These are phyloP conservation scores for Mechanitis messenoides DNA, from an alignment of 2,888 invertebrate genomes.

Conservation along the genomic window DNA sequence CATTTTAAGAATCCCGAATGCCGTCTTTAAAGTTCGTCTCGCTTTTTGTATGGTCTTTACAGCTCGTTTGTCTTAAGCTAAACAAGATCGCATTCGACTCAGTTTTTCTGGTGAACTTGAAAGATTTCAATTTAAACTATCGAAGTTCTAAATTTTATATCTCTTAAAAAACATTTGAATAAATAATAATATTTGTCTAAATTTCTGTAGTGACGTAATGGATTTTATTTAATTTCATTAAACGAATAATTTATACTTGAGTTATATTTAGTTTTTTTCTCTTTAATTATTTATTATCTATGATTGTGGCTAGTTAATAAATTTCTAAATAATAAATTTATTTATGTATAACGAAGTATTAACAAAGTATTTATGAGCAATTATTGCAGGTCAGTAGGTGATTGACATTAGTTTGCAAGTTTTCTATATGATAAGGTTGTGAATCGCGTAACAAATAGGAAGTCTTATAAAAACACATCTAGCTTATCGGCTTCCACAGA, in stretches of 20 bases:
- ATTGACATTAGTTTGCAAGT: conserved; percentile 16
- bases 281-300: too few relatives aligned
- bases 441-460: conserved; percentile 35
- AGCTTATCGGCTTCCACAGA: conserved; percentile 59
- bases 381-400: conserved; percentile 22
- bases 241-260: too few relatives aligned
- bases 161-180: too few relatives aligned
- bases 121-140: conserved; percentile 10
- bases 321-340: too few relatives aligned
- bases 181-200: too few relatives aligned
- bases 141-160: too few relatives aligned
- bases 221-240: too few relatives aligned
- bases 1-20: neutral
- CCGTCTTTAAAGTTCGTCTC: conserved; percentile 5
- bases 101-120: conserved; percentile 30
- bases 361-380: conserved; percentile 10
- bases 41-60: conserved; percentile 29
- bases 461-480: conserved; percentile 52
- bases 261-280: too few relatives aligned
- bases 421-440: conserved; percentile 19
- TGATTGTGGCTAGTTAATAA: too few relatives aligned
- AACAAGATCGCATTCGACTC: conserved; percentile 31
- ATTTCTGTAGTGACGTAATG: too few relatives aligned
- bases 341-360: conserved; percentile 21
- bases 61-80: conserved; percentile 34